These are phyloP conservation scores for Collichthys lucidus DNA, from an alignment of 2,113 vertebrate species.

Conservation along the genomic window DNA sequence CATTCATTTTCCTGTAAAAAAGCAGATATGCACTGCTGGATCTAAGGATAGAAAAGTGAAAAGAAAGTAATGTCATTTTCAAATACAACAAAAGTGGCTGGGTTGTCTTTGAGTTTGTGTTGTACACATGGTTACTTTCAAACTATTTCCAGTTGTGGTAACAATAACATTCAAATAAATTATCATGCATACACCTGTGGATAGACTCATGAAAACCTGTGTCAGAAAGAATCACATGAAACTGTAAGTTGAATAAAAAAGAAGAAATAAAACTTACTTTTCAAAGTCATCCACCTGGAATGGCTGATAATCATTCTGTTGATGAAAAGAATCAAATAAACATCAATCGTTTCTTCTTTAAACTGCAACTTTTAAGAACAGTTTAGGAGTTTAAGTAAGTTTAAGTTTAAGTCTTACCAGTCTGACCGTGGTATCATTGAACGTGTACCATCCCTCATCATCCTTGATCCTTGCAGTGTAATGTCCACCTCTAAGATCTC, in stretches of 20 bases:
- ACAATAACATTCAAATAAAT: no score
- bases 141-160: no score
- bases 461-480: slow-evolving; percentile 72
- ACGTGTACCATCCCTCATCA: slow-evolving; percentile 60
- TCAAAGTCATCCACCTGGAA: not conserved
- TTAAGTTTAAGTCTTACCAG: slow-evolving; percentile 68
- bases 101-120: no score
- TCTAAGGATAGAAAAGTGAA: slow-evolving; percentile 32
- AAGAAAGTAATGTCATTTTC: not conserved
- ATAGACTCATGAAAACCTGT: not conserved
- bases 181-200: not conserved
- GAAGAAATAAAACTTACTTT: slow-evolving; percentile 26
- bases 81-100: not conserved
- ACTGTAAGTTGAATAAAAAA: no score
- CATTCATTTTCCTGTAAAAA: slow-evolving; percentile 65
- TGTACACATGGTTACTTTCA: no score
- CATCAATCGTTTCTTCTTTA: not conserved
- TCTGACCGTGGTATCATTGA: slow-evolving; percentile 47
- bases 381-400: not conserved
- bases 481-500: slow-evolving; percentile 68
- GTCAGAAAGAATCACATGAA: not conserved
- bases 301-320: not conserved
- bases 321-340: not conserved
- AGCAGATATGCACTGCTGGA: slow-evolving; percentile 63
- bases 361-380: not conserved